Evolutionary conservation across 30 jellyfish, hydroid and myxozoan genomes (phyloP), one percentile per base, ranked within the genome.

Genomic region (Euphysa ruthae): DNA sequence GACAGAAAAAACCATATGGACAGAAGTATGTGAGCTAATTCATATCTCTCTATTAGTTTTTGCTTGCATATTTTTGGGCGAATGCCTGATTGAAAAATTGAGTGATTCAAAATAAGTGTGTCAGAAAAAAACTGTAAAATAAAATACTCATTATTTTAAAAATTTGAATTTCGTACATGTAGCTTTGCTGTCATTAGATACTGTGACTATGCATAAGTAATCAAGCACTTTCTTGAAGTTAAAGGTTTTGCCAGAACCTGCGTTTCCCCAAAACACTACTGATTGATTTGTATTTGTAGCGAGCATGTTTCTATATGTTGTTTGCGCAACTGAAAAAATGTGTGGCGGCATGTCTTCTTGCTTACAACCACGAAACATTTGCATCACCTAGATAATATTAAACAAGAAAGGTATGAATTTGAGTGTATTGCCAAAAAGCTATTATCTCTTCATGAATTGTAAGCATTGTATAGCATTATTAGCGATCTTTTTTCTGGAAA

Each of bases 301-400:
- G 46, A 81, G 81, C 97, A 88, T 88, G 61, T 69, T 73, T 16
- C 97, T 93, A 56, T 88, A 88, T 12, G 93, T 51, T 0, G 97
- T 68, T 57, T 88, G 97, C 30, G 97, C 94, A 77, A 78, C 69
- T 43, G 94, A 88, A 72, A 63, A 88, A 7, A 88, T 81, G 65
- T 88, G 97, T 2, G 97, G 97, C 44, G 97, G 97, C 97, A 88
- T 88, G 50, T 79, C 97, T 49, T 88, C 97, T 66, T 78, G 94
- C 42, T 81, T 88, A 82, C 97, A 88, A 0, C 94, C 93, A 4
- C 89, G 74, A 70, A 88, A 79, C 97, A 88, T 88, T 43, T 75
- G 90, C 55, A 88, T 81, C 12, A 88, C 93, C 97, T 88, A 46
- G 14, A 74, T 32, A 44, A 2, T 20, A 2, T 2, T 46, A n/a